phyloP scores from a whole-genome alignment of 2,113 vertebrate genomes.

The Clupea harengus region DNA sequence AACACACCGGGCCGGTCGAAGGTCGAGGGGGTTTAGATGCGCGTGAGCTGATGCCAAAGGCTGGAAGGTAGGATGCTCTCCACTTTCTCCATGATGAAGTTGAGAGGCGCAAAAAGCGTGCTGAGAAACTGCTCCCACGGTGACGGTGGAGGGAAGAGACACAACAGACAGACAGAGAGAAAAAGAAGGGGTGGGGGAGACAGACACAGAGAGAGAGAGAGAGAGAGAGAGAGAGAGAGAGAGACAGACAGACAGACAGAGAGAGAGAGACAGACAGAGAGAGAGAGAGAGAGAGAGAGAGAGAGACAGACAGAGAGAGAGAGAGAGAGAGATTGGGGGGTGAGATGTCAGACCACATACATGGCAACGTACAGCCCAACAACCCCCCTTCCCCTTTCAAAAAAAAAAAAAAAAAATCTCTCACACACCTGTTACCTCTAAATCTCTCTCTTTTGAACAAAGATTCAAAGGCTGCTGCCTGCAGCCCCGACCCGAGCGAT shows the following conservation, averaged over 20 bases:
- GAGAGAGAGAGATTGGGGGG: background rate
- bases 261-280: background rate
- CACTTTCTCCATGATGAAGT: slow-evolving; percentile 99
- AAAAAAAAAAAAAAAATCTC: background rate
- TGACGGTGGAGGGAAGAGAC: background rate
- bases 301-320: background rate
- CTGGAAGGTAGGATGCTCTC: slow-evolving; percentile 97
- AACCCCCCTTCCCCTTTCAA: background rate
- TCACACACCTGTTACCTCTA: slow-evolving; percentile 16
- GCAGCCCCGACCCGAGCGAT: slow-evolving; percentile 1
- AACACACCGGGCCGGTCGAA: background rate
- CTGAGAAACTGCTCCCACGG: slow-evolving; percentile 85
- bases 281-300: background rate
- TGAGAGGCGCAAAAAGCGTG: slow-evolving; percentile 95
- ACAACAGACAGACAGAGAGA: background rate
- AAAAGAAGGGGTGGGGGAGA: background rate
- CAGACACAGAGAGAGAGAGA: background rate
- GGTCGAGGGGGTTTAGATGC: slow-evolving; percentile 75
- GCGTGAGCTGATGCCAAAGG: slow-evolving; percentile 96
- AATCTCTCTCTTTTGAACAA: slow-evolving; percentile 9
- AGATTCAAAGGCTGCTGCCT: slow-evolving; percentile 10
- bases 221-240: background rate
- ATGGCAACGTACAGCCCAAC: background rate
- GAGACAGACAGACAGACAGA: no score
- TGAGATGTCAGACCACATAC: slow-evolving; percentile 11